A percentile compares a stretch with the other conserved stretches of the same genome.
Evolutionary conservation across 2,888 invertebrate genomes (phyloP).

Genomic region (Heliconius sara): DNA sequence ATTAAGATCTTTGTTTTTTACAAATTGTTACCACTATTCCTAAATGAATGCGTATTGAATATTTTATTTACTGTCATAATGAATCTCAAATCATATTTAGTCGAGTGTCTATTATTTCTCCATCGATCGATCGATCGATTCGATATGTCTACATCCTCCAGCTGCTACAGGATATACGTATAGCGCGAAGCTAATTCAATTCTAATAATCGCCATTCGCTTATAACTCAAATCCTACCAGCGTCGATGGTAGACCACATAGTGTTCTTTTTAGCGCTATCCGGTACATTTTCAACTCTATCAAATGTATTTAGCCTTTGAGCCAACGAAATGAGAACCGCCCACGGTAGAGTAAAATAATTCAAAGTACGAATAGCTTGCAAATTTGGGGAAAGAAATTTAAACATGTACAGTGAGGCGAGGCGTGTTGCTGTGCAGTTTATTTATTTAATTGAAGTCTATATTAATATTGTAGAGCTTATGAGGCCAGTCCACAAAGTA

Average conservation of each 20-base stretch:
- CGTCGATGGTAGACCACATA: slow-evolving; percentile 50
- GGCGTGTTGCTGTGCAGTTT: neutral
- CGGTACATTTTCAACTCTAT: slow-evolving; percentile 59
- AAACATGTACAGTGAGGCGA: neutral
- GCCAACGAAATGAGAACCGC: slow-evolving; percentile 46
- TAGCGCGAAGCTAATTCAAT: neutral
- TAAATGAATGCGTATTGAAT: neutral
- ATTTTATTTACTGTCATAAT: neutral
- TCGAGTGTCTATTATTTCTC: too few relatives aligned
- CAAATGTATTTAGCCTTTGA: slow-evolving; percentile 52
- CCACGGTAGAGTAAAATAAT: slow-evolving; percentile 19
- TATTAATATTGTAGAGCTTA: neutral
- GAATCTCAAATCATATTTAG: too few relatives aligned
- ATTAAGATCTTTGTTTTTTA: neutral
- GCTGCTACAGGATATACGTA: too few relatives aligned
- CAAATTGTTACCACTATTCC: neutral
- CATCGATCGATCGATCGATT: too few relatives aligned
- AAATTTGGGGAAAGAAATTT: slow-evolving; percentile 14
- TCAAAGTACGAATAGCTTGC: slow-evolving; percentile 22
- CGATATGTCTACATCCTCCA: too few relatives aligned
- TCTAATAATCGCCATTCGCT: slow-evolving; percentile 18
- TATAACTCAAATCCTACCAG: slow-evolving; percentile 23
- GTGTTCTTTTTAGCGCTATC: slow-evolving; percentile 61
- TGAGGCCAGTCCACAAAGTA: too few relatives aligned
- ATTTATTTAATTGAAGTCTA: neutral